Evolutionary conservation across 2,888 invertebrate species (phyloP).

Genomic region (Hemithea aestivaria): DNA sequence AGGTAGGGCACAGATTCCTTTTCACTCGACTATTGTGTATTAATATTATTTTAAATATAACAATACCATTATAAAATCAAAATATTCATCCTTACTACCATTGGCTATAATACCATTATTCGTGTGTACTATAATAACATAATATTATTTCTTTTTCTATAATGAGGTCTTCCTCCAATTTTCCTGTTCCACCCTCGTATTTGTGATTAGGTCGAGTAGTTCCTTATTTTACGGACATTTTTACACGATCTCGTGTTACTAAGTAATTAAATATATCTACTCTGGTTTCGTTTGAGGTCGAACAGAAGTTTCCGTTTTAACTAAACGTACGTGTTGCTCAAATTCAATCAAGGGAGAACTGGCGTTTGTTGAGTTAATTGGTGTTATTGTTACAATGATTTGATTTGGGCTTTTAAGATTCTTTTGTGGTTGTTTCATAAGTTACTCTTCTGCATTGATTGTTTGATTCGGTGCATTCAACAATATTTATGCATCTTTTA

Average conservation of each 20-base stretch:
- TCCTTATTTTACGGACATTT: conserved; percentile 7
- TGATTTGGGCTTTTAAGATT: too few relatives aligned
- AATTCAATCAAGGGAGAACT: conserved; percentile 11
- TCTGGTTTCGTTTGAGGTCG: conserved; percentile 34
- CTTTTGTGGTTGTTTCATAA: too few relatives aligned
- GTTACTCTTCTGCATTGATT: too few relatives aligned
- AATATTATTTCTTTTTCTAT: not conserved
- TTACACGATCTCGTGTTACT: conserved; percentile 25
- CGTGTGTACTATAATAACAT: too few relatives aligned
- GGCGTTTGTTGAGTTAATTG: conserved; percentile 3
- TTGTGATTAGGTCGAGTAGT: conserved; percentile 9
- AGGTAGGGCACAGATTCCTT: too few relatives aligned
- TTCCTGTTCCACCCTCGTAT: conserved; percentile 4
- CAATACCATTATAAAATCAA: too few relatives aligned
- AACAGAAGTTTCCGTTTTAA: conserved; percentile 10
- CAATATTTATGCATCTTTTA: too few relatives aligned
- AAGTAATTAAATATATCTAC: conserved; percentile 41
- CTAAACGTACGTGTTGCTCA: conserved; percentile 3
- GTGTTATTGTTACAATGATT: conserved; percentile 4
- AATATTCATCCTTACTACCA: too few relatives aligned
- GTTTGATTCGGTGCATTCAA: too few relatives aligned
- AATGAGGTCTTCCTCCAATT: not conserved
- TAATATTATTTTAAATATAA: too few relatives aligned
- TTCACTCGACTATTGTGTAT: too few relatives aligned
- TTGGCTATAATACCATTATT: too few relatives aligned